phyloP scores from a whole-genome alignment of 2,888 invertebrate species.

The Caprella mutica region DNA sequence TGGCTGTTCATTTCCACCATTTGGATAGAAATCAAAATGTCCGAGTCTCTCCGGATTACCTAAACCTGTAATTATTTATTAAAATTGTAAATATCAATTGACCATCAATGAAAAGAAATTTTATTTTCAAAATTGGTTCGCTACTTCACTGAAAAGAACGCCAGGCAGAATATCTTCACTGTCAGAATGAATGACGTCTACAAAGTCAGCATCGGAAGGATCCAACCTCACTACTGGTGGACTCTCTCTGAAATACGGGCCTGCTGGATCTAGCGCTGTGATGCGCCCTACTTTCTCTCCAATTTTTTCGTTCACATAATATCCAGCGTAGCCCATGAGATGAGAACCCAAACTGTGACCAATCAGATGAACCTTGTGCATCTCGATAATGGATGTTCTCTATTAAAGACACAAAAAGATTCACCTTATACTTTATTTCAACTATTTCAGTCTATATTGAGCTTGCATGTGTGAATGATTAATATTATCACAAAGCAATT shows the following conservation, averaged over 20 bases:
- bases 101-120: neutral
- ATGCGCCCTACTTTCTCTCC: slow-evolving; percentile 57
- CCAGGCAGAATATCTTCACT: slow-evolving; percentile 36
- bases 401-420: no score
- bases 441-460: no score
- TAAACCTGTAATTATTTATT: slow-evolving; percentile 46
- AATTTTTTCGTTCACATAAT: slow-evolving; percentile 45
- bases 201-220: slow-evolving; percentile 38
- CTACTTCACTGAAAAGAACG: slow-evolving; percentile 9
- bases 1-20: slow-evolving; percentile 71
- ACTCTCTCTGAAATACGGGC: slow-evolving; percentile 39
- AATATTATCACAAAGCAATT: no score
- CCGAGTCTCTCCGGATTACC: slow-evolving; percentile 72
- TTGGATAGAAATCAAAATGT: slow-evolving; percentile 84
- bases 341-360: slow-evolving; percentile 84
- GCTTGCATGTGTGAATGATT: no score
- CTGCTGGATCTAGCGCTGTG: slow-evolving; percentile 45
- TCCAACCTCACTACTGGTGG: slow-evolving; percentile 38
- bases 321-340: slow-evolving; percentile 75
- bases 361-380: slow-evolving; percentile 74
- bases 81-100: neutral
- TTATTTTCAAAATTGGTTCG: neutral
- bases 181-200: slow-evolving; percentile 40
- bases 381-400: no score
- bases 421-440: no score